Base-by-base conservation (phyloP, 2,797 vertebrate genomes). In the Tenualosa ilisha region DNA sequence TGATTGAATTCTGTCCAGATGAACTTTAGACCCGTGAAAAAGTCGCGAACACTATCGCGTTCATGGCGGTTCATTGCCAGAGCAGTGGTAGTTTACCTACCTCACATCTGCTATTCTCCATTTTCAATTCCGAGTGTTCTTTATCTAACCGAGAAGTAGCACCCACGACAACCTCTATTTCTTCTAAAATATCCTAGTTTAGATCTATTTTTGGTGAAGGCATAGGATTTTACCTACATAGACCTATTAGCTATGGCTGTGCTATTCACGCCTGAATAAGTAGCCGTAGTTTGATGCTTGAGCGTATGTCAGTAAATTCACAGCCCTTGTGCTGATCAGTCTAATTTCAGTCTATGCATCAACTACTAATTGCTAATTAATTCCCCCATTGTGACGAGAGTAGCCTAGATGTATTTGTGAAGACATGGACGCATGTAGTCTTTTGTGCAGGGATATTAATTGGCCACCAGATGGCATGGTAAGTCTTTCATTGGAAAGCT, bases 381-480 rank as follows among this genome's bases (percentile, higher is more conserved):
- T 24, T n/a, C 24, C 63, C 51, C 51, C 15, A 53, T 8, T 11
- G 46, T 4, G 46, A 46, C 17, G 22, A 61, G 2, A 6, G 20
- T 24, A 24, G 15, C 0, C 3, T 24, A 17, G 20, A 8, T 65
- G 9, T 37, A 13, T 31, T 40, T 31, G 31, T 40, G 68, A 72
- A 20, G 26, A 3, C 68, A 72, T 8, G 7, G 4, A 49, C 46
- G 46, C 46, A 49, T 68, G 8, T 31, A 12, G 24, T 37, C 31
- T 37, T 31, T 15, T 40, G 11, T 72, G 31, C 13, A 72, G 7
- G 68, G 4, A 40, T 72, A 17, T 11, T 31, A 20, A 6, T 46
- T 79, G 72, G 6, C 72, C 72, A 46, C 72, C 40, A 79, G 72
- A 79, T 79, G 72, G 72, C 72, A 46, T 20, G 43, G 17, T 46